A percentile compares a stretch with the other conserved stretches of the same genome.
These are phyloP conservation scores for Caenorhabditis becei DNA, from an alignment of 2,888 invertebrate genomes.

Conservation along the genomic window DNA sequence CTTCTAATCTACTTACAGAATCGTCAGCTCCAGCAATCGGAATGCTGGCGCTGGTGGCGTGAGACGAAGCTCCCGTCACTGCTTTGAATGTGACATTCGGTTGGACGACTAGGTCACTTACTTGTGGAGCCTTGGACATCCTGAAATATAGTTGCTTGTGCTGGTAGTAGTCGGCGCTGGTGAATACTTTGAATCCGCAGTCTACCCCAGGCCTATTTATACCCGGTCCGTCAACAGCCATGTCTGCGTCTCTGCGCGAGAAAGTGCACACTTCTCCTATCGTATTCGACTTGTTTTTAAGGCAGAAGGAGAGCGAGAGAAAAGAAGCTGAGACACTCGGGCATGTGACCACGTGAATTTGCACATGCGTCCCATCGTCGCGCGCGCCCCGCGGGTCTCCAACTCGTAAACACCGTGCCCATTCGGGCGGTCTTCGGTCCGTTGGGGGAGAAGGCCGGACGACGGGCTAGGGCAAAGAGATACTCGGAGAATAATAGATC, in stretches of 20 bases:
- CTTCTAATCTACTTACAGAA: slow-evolving; percentile 42
- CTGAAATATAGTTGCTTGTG: slow-evolving; percentile 63
- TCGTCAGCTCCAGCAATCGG: slow-evolving; percentile 54
- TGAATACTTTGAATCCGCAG: slow-evolving; percentile 43
- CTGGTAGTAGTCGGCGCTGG: slow-evolving; percentile 34
- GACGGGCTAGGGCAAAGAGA: slow-evolving; percentile 32
- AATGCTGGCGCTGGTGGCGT: slow-evolving; percentile 50
- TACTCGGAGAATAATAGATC: slow-evolving; percentile 30
- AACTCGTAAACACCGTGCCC: slow-evolving; percentile 55
- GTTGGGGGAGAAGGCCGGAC: slow-evolving; percentile 21
- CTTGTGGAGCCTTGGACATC: slow-evolving; percentile 74
- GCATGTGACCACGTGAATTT: slow-evolving; percentile 63
- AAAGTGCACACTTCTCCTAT: slow-evolving; percentile 39
- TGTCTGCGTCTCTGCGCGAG: slow-evolving; percentile 36
- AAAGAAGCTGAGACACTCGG: slow-evolving; percentile 36
- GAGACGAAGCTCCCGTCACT: slow-evolving; percentile 53
- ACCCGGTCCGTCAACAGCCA: slow-evolving; percentile 46
- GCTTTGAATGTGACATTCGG: slow-evolving; percentile 69
- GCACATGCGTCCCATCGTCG: slow-evolving; percentile 53
- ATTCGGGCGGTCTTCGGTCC: slow-evolving; percentile 57
- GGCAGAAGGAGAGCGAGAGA: slow-evolving; percentile 33
- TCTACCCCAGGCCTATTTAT: slow-evolving; percentile 50
- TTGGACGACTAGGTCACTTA: slow-evolving; percentile 72
- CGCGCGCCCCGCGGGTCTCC: slow-evolving; percentile 33
- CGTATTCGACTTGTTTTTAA: slow-evolving; percentile 60